These are phyloP conservation scores for Drosophila anceps DNA, from an alignment of 2,888 invertebrate species.

Conservation along the genomic window DNA sequence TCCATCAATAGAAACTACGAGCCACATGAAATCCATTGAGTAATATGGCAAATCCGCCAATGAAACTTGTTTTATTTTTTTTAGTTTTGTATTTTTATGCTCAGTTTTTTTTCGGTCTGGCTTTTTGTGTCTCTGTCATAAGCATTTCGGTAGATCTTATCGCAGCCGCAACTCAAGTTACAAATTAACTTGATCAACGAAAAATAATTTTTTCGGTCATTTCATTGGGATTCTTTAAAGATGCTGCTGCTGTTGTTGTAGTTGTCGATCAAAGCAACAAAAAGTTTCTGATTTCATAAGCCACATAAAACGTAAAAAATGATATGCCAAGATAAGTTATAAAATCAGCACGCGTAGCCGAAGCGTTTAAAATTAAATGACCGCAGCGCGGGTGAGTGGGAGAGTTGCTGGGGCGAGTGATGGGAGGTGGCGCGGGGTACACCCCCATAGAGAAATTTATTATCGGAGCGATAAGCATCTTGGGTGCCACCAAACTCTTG, in stretches of 20 bases:
- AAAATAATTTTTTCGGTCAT: conserved; percentile 23
- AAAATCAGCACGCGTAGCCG: conserved; percentile 77
- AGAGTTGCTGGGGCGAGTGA: neutral
- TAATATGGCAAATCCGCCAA: conserved; percentile 70
- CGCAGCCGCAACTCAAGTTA: conserved; percentile 56
- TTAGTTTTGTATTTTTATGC: conserved; percentile 7
- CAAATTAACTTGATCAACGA: conserved; percentile 67
- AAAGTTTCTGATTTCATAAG: conserved; percentile 73
- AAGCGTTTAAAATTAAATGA: conserved; percentile 73
- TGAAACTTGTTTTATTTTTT: conserved; percentile 64
- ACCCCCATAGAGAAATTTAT: conserved; percentile 80
- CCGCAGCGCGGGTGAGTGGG: conserved; percentile 29
- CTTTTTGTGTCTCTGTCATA: conserved; percentile 43
- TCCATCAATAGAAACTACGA: conserved; percentile 62
- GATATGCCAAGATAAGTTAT: conserved; percentile 52
- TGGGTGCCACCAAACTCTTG: conserved; percentile 47
- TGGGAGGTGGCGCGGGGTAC: conserved; percentile 23
- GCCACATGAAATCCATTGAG: conserved; percentile 64
- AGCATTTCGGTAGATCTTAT: conserved; percentile 59
- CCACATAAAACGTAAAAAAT: conserved; percentile 46
- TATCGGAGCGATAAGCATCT: conserved; percentile 73
- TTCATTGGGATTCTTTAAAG: conserved; percentile 25
- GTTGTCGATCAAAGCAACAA: conserved; percentile 37
- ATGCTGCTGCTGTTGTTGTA: conserved; percentile 13
- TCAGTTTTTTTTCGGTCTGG: conserved; percentile 14